Evolutionary conservation across 2,797 vertebrate genomes (phyloP).

Genomic region (Pseudochirops cupreus): DNA sequence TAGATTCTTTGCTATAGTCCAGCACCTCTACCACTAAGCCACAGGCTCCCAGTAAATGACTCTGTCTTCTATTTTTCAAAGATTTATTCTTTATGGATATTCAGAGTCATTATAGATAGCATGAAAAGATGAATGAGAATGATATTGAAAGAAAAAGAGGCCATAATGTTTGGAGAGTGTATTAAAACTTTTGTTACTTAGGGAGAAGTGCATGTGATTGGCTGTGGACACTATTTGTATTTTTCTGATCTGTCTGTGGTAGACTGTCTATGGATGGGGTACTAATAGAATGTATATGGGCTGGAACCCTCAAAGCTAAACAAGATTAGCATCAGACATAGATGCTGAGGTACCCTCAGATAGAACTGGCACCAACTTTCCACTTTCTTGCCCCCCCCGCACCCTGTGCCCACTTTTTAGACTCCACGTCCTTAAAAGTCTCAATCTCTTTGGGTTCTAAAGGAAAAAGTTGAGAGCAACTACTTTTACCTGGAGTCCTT

Average conservation of each 20-base stretch:
- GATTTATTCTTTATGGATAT: not conserved
- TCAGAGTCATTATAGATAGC: not conserved
- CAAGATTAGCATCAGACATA: not conserved
- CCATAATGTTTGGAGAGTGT: not conserved
- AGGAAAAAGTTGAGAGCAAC: not conserved
- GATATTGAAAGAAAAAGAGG: not conserved
- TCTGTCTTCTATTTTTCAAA: not conserved
- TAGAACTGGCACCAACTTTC: not conserved
- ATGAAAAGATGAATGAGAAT: not conserved
- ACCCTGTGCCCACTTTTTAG: not conserved
- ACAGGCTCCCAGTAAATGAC: fast-evolving
- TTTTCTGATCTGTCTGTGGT: not conserved
- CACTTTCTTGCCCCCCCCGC: not conserved
- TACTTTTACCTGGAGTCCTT: not conserved
- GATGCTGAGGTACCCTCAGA: not conserved
- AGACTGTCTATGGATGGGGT: not conserved
- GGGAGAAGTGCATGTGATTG: not conserved
- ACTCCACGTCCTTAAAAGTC: not conserved
- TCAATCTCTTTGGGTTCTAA: not conserved
- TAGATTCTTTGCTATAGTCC: not conserved
- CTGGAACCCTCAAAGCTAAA: not conserved
- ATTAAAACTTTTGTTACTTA: not conserved
- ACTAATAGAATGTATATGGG: not conserved
- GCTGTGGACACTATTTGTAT: not conserved
- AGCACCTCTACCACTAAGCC: fast-evolving